Base-by-base conservation (phyloP, 2,113 vertebrate genomes). In the Mastomys coucha region DNA sequence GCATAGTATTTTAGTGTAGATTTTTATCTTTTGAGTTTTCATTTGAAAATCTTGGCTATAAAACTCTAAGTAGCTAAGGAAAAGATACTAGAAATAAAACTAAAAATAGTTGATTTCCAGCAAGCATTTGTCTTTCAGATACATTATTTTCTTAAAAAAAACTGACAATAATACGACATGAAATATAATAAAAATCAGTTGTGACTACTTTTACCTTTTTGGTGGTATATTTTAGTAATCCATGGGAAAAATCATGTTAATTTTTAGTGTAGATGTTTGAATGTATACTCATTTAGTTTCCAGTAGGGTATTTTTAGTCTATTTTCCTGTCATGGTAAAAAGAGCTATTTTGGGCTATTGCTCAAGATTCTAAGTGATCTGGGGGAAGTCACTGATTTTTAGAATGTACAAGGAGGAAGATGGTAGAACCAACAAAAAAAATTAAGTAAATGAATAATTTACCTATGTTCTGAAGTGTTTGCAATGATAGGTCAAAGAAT, bases 11-110 rank as follows among this genome's bases (percentile, higher is more conserved):
- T 91, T 77, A 67, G 13, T 90, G 63, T 81, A 5, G 75, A 60
- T 92, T 96, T 94, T 94, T 88, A 33, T 94, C 12, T 58, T 56
- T 95, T 53, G 39, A 91, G 14, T n/a, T 31, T 17, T 14, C 53
- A 87, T 81, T 87, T 78, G 33, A 31, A 93, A 67, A 77, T 89
- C 3, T 89, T 58, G 53, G 24, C n/a, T 67, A 87, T 88, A 42
- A 77, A 95, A 67, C 58, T 72, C 45, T 88, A 70, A 69, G 75
- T 76, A 85, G 84, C 53, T 33, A 5, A 70, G 39, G 12, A 88
- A 81, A 91, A 80, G 5, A n/a, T 3, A 73, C 2, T 36, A 78
- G 17, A 73, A 88, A 89, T 86, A 60, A 65, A 65, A 91, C 45
- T 94, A 42, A 91, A 85, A 33, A 31, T 90, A 51, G 12, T 67